These are phyloP conservation scores for Drepana falcataria DNA, from an alignment of 2,888 invertebrate genomes.

Conservation along the genomic window DNA sequence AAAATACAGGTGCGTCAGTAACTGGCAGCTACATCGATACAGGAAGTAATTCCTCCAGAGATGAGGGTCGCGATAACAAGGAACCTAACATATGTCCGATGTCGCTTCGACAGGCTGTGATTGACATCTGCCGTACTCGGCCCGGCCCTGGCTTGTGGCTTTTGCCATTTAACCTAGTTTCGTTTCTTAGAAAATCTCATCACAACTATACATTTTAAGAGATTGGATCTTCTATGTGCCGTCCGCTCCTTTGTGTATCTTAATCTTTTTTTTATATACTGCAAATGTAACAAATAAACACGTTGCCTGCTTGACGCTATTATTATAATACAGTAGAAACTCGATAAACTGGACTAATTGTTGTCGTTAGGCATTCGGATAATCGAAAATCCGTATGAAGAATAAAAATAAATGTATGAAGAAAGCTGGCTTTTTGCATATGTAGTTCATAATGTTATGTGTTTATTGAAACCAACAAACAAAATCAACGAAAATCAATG, in stretches of 20 bases:
- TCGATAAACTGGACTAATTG: no score
- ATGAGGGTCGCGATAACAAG: slow-evolving; percentile 64
- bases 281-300: no score
- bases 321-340: no score
- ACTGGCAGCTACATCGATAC: slow-evolving; percentile 47
- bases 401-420: no score
- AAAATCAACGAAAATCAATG: no score
- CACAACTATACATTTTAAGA: neutral
- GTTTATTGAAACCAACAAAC: no score
- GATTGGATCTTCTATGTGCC: neutral
- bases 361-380: no score
- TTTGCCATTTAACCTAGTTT: slow-evolving; percentile 2
- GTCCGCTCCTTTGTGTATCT: neutral
- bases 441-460: no score
- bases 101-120: slow-evolving; percentile 40
- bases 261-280: neutral
- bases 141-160: slow-evolving; percentile 4
- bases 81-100: slow-evolving; percentile 55
- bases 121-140: slow-evolving; percentile 48
- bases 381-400: no score
- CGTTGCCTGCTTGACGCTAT: no score
- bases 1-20: slow-evolving; percentile 37
- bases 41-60: slow-evolving; percentile 61
- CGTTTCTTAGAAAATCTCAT: neutral
- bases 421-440: no score